phyloP scores from a whole-genome alignment of 2,797 vertebrate genomes.

The Notoglanidium macrostoma region DNA sequence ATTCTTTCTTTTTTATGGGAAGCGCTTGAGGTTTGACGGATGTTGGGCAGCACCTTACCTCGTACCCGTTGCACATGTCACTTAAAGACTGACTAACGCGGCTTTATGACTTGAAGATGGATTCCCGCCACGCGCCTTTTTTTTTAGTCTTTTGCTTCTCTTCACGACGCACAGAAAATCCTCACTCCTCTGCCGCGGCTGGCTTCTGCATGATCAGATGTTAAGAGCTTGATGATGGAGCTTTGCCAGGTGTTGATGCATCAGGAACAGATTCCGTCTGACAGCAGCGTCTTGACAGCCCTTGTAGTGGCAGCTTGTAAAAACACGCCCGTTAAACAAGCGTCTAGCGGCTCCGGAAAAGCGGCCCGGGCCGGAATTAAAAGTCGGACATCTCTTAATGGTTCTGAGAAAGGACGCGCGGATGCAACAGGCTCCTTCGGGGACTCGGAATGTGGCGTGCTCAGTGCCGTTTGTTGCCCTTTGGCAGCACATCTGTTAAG shows the following conservation, averaged over 20 bases:
- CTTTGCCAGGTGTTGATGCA: slow-evolving; percentile 44
- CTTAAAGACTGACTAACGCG: background rate
- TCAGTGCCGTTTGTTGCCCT: slow-evolving; percentile 27
- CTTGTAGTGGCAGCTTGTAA: slow-evolving; percentile 23
- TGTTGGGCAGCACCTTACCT: background rate
- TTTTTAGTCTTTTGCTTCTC: background rate
- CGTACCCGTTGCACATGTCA: background rate
- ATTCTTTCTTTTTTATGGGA: background rate
- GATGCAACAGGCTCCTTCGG: background rate
- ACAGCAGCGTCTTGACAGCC: slow-evolving; percentile 18
- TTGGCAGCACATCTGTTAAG: slow-evolving; percentile 37
- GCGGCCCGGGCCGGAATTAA: background rate
- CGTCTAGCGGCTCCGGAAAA: background rate
- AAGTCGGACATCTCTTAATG: too few species aligned
- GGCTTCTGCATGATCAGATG: slow-evolving; percentile 11
- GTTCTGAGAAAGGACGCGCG: background rate
- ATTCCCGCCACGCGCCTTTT: background rate
- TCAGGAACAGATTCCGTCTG: slow-evolving; percentile 43
- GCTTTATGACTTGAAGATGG: background rate
- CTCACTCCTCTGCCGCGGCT: background rate
- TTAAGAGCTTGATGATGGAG: slow-evolving; percentile 36
- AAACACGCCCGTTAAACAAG: background rate
- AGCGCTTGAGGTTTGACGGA: background rate
- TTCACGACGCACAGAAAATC: background rate
- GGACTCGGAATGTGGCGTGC: slow-evolving; percentile 14